Evolutionary conservation across 2,797 vertebrate genomes (phyloP).

Genomic region (Bovichtus variegatus): DNA sequence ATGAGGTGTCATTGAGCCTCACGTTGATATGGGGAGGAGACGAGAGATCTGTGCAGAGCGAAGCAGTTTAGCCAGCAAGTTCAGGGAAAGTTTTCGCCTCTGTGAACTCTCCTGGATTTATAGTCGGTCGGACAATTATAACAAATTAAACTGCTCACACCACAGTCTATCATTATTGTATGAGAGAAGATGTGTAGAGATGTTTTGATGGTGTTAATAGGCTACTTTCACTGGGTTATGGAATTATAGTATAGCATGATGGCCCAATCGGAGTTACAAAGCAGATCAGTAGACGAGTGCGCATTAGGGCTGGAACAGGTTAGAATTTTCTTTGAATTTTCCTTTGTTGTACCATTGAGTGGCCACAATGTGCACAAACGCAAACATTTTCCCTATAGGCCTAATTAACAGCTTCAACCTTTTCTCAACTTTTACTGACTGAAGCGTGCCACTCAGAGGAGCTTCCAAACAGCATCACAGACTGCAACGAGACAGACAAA

Average conservation of each 20-base stretch:
- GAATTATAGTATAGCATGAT: constrained; percentile 4
- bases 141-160: constrained; percentile 15
- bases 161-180: neutral
- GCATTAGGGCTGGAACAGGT: constrained; percentile 39
- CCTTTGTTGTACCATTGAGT: constrained; percentile 9
- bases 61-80: constrained; percentile 44
- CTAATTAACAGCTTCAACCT: constrained; percentile 55
- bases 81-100: constrained; percentile 57
- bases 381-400: constrained; percentile 40
- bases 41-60: constrained; percentile 27
- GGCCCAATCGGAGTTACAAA: constrained; percentile 13
- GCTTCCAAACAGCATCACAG: constrained; percentile 21
- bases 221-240: constrained; percentile 9
- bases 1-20: constrained; percentile 64
- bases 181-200: neutral
- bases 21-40: constrained; percentile 44
- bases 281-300: neutral
- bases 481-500: constrained; percentile 6
- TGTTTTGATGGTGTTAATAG: constrained; percentile 10
- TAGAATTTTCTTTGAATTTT: neutral
- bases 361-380: constrained; percentile 28
- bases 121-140: constrained; percentile 17
- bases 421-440: constrained; percentile 29
- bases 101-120: constrained; percentile 14
- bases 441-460: constrained; percentile 44